Base-by-base conservation (phyloP, 2,797 vertebrate genomes). In the Bradypodion pumilum region DNA sequence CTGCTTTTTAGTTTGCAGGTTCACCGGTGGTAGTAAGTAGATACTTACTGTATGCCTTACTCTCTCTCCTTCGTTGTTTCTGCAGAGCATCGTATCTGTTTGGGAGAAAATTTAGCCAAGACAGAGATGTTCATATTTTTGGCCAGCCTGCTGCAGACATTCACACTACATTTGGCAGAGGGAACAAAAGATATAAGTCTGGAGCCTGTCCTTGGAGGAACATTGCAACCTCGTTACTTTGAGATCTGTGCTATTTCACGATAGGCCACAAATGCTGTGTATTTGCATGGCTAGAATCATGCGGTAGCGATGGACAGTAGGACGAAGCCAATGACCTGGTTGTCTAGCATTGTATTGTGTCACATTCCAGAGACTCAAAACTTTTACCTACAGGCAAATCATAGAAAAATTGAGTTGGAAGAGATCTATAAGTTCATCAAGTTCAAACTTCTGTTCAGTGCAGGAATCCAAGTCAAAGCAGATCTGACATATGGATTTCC, bases 111-210 rank as follows among this genome's bases (percentile, higher is more conserved):
- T 29, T n/a, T 91, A 70, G 87, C 90, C 2, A 63, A 63, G 29
- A 77, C 87, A 0, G 85, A 91, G 70, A 69, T 92, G 74, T 92
- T 93, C 82, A 80, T 92, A 29, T 86, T 90, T 66, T 86, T 93
- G 2, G 78, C 85, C n/a, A 84, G 52, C 0, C 73, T 90, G 8
- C 62, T 92, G 16, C 90, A 87, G n/a, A 78, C 78, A 2, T 92
- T 92, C 81, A 81, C n/a, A 1, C 69, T 85, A 72, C 63, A 5
- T 4, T 23, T 85, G 78, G 23, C 84, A 1, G 72, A 85, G 2
- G 72, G 84, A 74, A 29, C 63, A 3, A 75, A 85, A 75, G 63
- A 81, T n/a, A 9, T 80, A 29, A 81, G 9, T 19, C 16, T 35
- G 4, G 78, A 80, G 16, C 63, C 78, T 0, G 4, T 85, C 15